Conservation (phyloP, 2,888 invertebrate species). For the Machimus atricapillus region DNA sequence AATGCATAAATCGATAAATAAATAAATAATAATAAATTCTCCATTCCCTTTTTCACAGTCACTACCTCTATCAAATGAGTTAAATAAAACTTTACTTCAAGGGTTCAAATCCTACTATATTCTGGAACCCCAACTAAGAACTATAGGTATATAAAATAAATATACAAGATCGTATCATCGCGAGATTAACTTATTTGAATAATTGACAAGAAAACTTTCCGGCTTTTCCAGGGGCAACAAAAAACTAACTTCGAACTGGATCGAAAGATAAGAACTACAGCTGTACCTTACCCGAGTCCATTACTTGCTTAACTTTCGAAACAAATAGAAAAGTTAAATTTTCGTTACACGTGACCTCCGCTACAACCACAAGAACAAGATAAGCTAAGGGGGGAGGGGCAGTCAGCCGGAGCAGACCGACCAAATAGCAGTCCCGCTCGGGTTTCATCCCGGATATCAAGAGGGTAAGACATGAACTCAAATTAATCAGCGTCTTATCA, state of each 20-base stretch:
- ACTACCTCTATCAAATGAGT: too few relatives aligned
- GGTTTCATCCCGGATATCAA: not conserved
- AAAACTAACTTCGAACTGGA: not conserved
- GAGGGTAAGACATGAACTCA: conserved; percentile 17
- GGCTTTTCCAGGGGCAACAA: not conserved
- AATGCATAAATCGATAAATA: too few relatives aligned
- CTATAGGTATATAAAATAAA: not conserved
- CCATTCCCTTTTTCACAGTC: too few relatives aligned
- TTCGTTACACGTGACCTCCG: not conserved
- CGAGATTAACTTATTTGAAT: conserved; percentile 10
- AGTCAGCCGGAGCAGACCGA: not conserved
- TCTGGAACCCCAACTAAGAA: not conserved
- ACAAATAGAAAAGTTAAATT: conserved; percentile 25
- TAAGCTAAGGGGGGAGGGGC: not conserved
- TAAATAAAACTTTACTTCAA: too few relatives aligned
- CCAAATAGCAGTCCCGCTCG: not conserved
- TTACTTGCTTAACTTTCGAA: not conserved
- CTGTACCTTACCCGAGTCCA: not conserved
- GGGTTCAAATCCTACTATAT: too few relatives aligned
- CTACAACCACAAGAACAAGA: not conserved
- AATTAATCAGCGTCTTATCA: conserved; percentile 32
- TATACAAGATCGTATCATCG: not conserved
- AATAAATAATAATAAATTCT: too few relatives aligned
- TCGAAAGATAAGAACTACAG: not conserved
- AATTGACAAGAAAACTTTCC: not conserved